Base-by-base conservation (phyloP, 2,888 invertebrate species). In the Cyaniris semiargus region DNA sequence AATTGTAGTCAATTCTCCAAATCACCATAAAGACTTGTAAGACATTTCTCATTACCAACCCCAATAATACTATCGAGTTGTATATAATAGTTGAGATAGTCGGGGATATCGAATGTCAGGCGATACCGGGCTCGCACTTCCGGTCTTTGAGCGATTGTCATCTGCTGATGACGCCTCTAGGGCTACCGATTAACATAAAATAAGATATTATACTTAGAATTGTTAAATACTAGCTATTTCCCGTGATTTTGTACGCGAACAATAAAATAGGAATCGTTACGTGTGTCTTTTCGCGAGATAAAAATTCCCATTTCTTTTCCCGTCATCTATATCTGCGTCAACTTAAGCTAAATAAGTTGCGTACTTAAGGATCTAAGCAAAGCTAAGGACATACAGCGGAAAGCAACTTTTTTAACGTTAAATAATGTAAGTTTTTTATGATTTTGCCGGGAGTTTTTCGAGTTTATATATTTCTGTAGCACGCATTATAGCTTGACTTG, bases 91-190 rank as follows among this genome's bases (percentile, higher is more conserved):
- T 56, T 56, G 53, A 27, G 53, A 70, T 70, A 76, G 82, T 83
- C 81, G 83, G 86, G 90, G 91, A 91, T 92, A 93, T 92, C 91
- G 91, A 88, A 88, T 87, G 89, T 89, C 90, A 86, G 79, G 83
- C 83, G 84, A 78, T 78, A 83, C 83, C 82, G 83, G 83, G 83
- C 79, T 81, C 84, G 81, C 81, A 78, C 80, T 87, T 92, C 91
- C 92, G 92, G 90, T 87, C 87, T 88, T 90, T 88, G 89, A 88
- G 83, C 89, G 90, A 92, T 92, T 91, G 92, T 91, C 93, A 92
- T 90, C 88, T 88, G 82, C 83, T 90, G 88, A 91, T 91, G 90
- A 89, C 86, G 82, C 76, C 66, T 56, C 0, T 82, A 92, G 91
- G 91, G 91, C 76, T 92, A 88, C 0, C 83, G 74, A 70, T 38